Evolutionary conservation across 2,888 invertebrate species (phyloP), one percentile per base, ranked within the genome.

Genomic region (Drosophila gaucha): DNA sequence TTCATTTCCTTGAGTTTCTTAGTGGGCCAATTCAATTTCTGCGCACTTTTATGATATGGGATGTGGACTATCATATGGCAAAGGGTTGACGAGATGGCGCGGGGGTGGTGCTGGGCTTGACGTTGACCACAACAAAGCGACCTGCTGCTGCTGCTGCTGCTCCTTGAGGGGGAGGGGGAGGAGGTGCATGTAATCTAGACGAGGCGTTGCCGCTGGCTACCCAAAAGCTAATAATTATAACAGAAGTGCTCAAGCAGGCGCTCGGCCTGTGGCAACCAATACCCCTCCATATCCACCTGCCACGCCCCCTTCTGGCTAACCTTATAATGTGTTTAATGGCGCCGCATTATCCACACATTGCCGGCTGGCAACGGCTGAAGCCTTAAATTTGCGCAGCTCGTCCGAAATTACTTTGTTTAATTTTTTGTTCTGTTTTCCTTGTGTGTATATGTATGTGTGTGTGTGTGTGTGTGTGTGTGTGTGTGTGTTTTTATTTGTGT

Each of bases 291-390:
- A n/a, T 28, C 18, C 18, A 28, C 6, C 6, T 1, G 16, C 14
- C 22, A 12, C 28, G 3, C 8, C 18, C 14, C 22, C 22, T 10
- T 16, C 20, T 2, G 8, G 3, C 35, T n/a, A 30, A 46, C 30
- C 52, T 46, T 67, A 74, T 77, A 73, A 78, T 74, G 78, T 75
- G 79, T 78, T 80, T 67, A 80, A 80, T 84, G 82, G 68, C 78
- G 56, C 57, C 76, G 79, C 82, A 85, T 78, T 82, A 78, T 69
- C 80, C 78, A 68, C 80, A 77, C 84, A 79, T 76, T 67, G 69
- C 67, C 41, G 49, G 57, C 47, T 38, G 59, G 36, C 64, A 38
- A 22, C 39, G 39, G 56, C 52, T 30, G 80, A 80, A 80, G 76
- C 83, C 86, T 58, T 79, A 76, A 79, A 79, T 86, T 83, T 68